A percentile compares a stretch with the other conserved stretches of the same genome.
Evolutionary conservation across 1,140 invertebrate species (phyloP).

Genomic region (Andrena cerasifolii): DNA sequence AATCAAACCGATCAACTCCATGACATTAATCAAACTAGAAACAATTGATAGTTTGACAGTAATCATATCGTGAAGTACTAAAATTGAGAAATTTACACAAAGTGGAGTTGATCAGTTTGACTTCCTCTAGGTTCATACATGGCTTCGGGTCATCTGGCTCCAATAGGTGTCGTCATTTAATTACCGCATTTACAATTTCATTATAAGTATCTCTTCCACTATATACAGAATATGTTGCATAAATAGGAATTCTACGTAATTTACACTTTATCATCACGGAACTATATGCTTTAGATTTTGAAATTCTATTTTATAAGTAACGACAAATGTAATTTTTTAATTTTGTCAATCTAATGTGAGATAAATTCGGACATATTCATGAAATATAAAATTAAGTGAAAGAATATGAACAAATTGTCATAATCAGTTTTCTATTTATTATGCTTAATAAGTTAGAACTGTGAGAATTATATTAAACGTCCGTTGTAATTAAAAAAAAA

Average conservation of each 20-base stretch:
- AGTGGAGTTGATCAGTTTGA: too few relatives aligned
- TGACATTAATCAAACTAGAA: too few relatives aligned
- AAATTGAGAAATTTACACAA: too few relatives aligned
- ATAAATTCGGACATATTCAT: not conserved
- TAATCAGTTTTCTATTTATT: slow-evolving; percentile 9
- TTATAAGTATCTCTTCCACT: too few relatives aligned
- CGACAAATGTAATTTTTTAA: too few relatives aligned
- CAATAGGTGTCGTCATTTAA: too few relatives aligned
- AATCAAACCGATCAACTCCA: too few relatives aligned
- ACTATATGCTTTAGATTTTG: not conserved
- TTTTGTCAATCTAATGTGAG: not conserved
- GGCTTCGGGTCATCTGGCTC: too few relatives aligned
- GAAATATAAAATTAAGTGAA: not conserved
- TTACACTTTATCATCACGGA: not conserved
- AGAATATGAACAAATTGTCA: not conserved
- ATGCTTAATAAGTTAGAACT: not conserved
- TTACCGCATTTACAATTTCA: too few relatives aligned
- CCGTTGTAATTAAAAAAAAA: not conserved
- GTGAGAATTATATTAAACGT: not conserved
- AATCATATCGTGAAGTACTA: too few relatives aligned
- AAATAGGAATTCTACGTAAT: not conserved
- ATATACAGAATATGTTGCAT: not conserved
- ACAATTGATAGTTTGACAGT: too few relatives aligned
- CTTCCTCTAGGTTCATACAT: too few relatives aligned
- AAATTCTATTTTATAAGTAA: not conserved